phyloP scores from a whole-genome alignment of 2,113 vertebrate genomes.

The Sprattus sprattus region DNA sequence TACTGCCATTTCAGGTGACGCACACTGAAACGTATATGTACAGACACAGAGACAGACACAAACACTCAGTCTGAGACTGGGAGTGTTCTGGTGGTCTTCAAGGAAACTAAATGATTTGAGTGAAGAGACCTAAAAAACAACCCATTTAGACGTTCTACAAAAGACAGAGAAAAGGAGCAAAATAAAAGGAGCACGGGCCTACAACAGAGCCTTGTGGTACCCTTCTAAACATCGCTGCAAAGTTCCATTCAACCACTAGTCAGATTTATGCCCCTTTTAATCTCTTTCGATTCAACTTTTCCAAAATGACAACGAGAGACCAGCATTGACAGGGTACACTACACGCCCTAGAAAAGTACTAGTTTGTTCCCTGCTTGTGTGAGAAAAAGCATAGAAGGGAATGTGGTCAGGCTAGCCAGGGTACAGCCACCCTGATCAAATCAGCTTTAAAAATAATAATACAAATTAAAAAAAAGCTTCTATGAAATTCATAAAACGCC shows the following conservation, averaged over 20 bases:
- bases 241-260: neutral
- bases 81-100: too few species aligned
- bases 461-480: neutral
- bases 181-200: too few species aligned
- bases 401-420: neutral
- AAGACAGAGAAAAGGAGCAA: too few species aligned
- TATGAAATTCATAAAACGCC: neutral
- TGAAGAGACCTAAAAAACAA: too few species aligned
- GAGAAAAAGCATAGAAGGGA: neutral
- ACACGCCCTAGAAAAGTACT: neutral
- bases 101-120: too few species aligned
- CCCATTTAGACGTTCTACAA: too few species aligned
- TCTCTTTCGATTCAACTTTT: neutral
- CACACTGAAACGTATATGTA: neutral
- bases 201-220: too few species aligned
- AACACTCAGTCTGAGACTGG: neutral
- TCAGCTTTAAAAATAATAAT: neutral
- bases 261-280: neutral
- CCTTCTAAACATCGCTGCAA: neutral
- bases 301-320: neutral
- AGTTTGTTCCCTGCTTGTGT: neutral
- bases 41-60: neutral
- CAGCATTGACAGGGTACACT: neutral
- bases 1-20: neutral
- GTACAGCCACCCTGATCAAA: neutral